Evolutionary conservation across 2,113 vertebrate genomes (phyloP).

Genomic region (Acanthochromis polyacanthus): DNA sequence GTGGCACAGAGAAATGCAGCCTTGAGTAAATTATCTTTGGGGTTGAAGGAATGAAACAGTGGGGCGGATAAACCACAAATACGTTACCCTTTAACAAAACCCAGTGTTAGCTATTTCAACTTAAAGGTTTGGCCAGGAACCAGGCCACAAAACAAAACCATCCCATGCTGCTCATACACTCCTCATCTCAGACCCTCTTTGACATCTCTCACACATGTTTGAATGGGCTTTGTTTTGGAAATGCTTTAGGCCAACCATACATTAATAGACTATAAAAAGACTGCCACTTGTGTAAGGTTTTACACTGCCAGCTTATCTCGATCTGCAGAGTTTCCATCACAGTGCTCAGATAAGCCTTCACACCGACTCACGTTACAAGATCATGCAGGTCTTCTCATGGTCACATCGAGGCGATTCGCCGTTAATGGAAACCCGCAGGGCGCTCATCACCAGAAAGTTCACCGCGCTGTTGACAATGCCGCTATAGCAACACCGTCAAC

Average conservation of each 20-base stretch:
- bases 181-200: conserved; percentile 5
- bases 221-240: conserved; percentile 65
- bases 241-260: conserved; percentile 55
- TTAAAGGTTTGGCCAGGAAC: conserved; percentile 54
- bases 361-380: conserved; percentile 55
- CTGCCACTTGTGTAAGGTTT: conserved; percentile 54
- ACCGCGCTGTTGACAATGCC: conserved; percentile 50
- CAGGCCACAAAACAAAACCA: conserved; percentile 56
- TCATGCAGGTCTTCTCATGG: conserved; percentile 56
- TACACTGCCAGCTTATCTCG: conserved; percentile 70
- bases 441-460: conserved; percentile 31
- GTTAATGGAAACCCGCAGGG: conserved; percentile 51
- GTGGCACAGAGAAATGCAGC: conserved; percentile 21
- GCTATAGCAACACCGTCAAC: conserved; percentile 64
- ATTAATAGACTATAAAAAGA: conserved; percentile 71
- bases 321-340: conserved; percentile 69
- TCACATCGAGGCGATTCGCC: conserved; percentile 36
- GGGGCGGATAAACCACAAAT: conserved; percentile 58
- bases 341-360: conserved; percentile 53
- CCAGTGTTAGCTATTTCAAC: conserved; percentile 43
- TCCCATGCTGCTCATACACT: conserved; percentile 5
- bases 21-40: conserved; percentile 37
- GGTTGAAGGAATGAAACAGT: conserved; percentile 28
- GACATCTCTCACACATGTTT: conserved; percentile 15
- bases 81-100: conserved; percentile 64